phyloP scores from a whole-genome alignment of 1,140 invertebrate species.

The Neotoxoptera formosana region DNA sequence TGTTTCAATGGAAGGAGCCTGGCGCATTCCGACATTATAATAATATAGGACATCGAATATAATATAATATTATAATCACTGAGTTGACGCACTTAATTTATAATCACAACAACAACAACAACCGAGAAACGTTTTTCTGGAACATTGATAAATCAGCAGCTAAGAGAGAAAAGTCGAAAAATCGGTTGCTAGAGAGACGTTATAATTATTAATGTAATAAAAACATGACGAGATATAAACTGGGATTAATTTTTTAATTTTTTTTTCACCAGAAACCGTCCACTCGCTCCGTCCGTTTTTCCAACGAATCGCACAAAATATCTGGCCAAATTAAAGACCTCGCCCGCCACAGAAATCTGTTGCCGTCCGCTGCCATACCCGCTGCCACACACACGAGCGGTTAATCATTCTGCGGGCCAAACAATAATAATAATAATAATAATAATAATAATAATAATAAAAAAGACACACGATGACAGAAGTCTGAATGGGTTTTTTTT shows the following conservation, averaged over 20 bases:
- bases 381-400: not conserved
- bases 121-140: not conserved
- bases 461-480: constrained; percentile 40
- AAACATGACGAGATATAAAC: not conserved
- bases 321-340: not conserved
- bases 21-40: not conserved
- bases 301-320: not conserved
- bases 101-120: not conserved
- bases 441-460: constrained; percentile 20
- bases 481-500: constrained; percentile 11
- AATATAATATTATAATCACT: no score
- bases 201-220: not conserved
- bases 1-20: not conserved
- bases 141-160: not conserved
- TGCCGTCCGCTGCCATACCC: not conserved
- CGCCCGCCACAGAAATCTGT: not conserved
- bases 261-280: not conserved
- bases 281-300: not conserved
- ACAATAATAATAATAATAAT: not conserved
- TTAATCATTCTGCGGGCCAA: not conserved
- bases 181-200: not conserved
- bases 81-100: not conserved
- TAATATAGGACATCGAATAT: no score
- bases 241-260: constrained; percentile 29
- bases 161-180: not conserved